Conservation (phyloP, 2,888 invertebrate genomes). For the Ecdyonurus torrentis region DNA sequence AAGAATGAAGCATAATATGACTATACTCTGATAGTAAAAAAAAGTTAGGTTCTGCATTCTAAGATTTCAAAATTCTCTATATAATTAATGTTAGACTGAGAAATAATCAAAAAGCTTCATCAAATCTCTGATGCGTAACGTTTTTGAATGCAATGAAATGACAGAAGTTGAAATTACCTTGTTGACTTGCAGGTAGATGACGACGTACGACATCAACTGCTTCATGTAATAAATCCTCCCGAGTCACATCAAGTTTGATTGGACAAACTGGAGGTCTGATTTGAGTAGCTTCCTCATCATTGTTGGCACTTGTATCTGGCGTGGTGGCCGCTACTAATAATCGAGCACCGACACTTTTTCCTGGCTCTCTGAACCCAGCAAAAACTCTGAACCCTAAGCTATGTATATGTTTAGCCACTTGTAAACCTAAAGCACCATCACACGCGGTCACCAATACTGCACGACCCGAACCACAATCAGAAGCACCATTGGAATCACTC, state of each 20-base stretch:
- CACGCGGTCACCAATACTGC: conserved; percentile 63
- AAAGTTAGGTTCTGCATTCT: no score
- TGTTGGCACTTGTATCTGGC: conserved; percentile 37
- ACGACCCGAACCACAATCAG: conserved; percentile 29
- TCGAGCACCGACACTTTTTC: conserved; percentile 17
- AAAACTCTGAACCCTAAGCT: conserved; percentile 53
- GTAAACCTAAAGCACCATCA: conserved; percentile 62
- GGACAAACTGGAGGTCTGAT: conserved; percentile 41
- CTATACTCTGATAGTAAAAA: no score
- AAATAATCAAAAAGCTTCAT: no score
- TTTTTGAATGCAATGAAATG: no score
- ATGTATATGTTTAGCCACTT: conserved; percentile 31
- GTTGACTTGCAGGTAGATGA: conserved; percentile 66
- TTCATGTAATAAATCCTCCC: conserved; percentile 64
- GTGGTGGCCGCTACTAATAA: conserved; percentile 36
- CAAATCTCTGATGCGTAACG: no score
- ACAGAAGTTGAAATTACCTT: no score
- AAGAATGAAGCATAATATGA: no score
- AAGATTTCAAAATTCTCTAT: no score
- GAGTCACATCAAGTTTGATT: conserved; percentile 57
- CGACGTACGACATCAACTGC: conserved; percentile 61
- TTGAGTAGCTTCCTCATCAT: conserved; percentile 27
- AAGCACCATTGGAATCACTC: background rate
- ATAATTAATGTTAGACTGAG: no score
- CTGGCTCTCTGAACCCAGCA: conserved; percentile 36